Conservation (phyloP, 2,888 invertebrate genomes). For the Polyploca ridens region DNA sequence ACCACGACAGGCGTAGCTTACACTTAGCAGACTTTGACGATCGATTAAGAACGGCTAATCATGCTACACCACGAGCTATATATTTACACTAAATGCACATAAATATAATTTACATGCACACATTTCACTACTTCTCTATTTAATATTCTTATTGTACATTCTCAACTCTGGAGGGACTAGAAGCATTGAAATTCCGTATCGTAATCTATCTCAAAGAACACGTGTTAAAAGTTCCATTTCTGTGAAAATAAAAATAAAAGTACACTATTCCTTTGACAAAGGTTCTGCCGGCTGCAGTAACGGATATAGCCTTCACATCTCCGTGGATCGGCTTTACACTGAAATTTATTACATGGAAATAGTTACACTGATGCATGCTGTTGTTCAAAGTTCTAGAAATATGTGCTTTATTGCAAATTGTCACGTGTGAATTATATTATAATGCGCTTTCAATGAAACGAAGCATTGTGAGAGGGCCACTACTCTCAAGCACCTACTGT, state of each 20-base stretch:
- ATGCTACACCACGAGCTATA: too few species aligned
- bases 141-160: too few species aligned
- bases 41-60: too few species aligned
- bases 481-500: too few species aligned
- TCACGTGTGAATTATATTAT: too few species aligned
- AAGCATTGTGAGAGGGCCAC: too few species aligned
- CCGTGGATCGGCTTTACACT: conserved; percentile 4
- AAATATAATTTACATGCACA: background rate
- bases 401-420: background rate
- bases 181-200: background rate
- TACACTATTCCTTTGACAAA: background rate
- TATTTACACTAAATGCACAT: background rate
- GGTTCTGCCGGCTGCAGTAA: conserved; percentile 2
- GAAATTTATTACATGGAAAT: background rate
- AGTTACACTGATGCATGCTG: background rate
- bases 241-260: conserved; percentile 1
- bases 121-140: background rate
- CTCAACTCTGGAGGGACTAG: background rate
- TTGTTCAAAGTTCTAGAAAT: background rate
- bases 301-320: conserved; percentile 7
- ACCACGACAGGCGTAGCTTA: too few species aligned
- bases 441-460: too few species aligned
- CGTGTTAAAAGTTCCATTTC: conserved; percentile 8
- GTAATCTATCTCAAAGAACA: conserved; percentile 5
- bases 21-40: too few species aligned